Conservation (phyloP, 2,113 vertebrate species). For the Petaurus breviceps region DNA sequence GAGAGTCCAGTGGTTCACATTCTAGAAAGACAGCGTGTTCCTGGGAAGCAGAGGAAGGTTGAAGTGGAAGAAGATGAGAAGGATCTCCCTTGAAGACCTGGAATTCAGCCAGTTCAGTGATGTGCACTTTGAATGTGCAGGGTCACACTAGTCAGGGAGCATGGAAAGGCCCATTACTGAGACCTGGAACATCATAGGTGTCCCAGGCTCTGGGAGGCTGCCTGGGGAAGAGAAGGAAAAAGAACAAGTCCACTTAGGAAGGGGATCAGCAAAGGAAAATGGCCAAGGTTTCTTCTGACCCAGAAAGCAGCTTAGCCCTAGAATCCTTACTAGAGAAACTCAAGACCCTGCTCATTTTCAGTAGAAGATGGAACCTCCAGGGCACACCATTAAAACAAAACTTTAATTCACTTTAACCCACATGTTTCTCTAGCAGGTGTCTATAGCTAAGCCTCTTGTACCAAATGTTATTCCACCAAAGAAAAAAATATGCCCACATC, state of each 20-base stretch:
- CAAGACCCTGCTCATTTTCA: conserved; percentile 45
- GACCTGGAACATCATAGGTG: neutral
- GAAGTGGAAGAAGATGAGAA: too few species aligned
- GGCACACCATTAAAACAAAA: conserved; percentile 1
- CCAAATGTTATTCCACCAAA: conserved; percentile 3
- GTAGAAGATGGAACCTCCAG: neutral
- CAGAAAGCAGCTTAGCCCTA: neutral
- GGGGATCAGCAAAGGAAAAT: neutral
- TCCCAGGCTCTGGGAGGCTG: neutral
- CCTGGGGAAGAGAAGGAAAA: neutral
- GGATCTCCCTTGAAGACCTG: too few species aligned
- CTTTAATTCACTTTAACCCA: conserved; percentile 2
- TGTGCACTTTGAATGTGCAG: too few species aligned
- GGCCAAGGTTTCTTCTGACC: too few species aligned
- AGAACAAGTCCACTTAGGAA: neutral
- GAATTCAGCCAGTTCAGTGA: too few species aligned
- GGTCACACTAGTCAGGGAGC: too few species aligned
- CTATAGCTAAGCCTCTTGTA: neutral
- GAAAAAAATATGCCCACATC: neutral
- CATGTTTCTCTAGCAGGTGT: neutral
- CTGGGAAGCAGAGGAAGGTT: too few species aligned
- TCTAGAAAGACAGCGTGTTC: too few species aligned
- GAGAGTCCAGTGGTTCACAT: neutral
- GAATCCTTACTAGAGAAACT: neutral
- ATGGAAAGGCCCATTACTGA: neutral